Base-by-base conservation (phyloP, 30 jellyfish, hydroid and myxozoan genomes). In the Pelagia noctiluca region DNA sequence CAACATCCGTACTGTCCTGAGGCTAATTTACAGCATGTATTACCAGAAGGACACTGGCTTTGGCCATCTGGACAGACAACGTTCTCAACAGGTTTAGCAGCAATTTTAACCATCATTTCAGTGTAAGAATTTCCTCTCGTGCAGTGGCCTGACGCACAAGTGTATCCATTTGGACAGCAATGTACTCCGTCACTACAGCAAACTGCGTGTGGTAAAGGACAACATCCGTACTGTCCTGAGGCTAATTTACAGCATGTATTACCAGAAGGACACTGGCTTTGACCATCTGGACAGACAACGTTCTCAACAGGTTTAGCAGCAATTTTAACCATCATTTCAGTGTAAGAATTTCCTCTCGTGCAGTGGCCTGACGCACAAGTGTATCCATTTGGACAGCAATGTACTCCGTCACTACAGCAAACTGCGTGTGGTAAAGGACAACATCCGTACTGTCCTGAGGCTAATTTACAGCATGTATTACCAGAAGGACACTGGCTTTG, bases 1-100 rank as follows among this genome's bases (percentile, higher is more conserved):
- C 97, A 90, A 75, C 97, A 90, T 34, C 93, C 97, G 69, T 83
- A 90, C 8, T 50, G 38, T 0, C 95, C 93, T 1, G 63, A 11
- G 0, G 80, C 84, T 4, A 76, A 79, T 31, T 72, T 46, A 79
- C 97, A 90, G 52, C 97, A 90, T 2, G 97, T 90, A 25, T 7
- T 46, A n/a, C 67, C 73, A 31, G 74, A 46, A 22, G 80, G 96
- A 73, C 97, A 90, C 12, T 30, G 53, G 1, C 85, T 37, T 29
- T 31, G 48, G 4, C 66, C 61, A 37, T 73, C 94, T 1, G 87
- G 87, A 35, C 96, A 88, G 28, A 65, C 54, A 2, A 52, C 71
- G n/a, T 64, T 67, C 24, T 25, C 80, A 61, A 30, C 26, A 10
- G 12, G 63, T 19, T 0, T 69, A 16, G 90, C 90, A 19, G 62